These are phyloP conservation scores for Petromus typicus DNA, from an alignment of 2,113 vertebrate genomes.

Conservation along the genomic window DNA sequence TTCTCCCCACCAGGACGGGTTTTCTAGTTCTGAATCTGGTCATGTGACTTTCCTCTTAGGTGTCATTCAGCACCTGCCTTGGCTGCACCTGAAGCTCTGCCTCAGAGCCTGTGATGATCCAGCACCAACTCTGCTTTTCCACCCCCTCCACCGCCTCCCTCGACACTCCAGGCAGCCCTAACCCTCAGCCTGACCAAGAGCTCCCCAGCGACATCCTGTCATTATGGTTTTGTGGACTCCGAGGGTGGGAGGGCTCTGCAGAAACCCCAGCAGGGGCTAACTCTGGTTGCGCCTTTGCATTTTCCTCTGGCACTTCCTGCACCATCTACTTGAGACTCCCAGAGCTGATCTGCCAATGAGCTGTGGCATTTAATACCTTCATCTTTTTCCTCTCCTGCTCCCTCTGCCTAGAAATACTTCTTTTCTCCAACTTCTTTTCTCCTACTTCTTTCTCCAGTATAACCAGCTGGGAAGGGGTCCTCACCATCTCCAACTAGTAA, in stretches of 20 bases:
- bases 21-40: too few relatives aligned
- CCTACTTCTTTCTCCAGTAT: too few relatives aligned
- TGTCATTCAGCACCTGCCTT: too few relatives aligned
- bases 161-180: background rate
- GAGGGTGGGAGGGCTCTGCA: background rate
- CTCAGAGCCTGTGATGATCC: too few relatives aligned
- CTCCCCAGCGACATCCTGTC: background rate
- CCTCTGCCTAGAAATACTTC: background rate
- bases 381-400: background rate
- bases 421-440: background rate
- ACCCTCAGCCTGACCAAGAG: background rate
- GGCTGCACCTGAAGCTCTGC: background rate
- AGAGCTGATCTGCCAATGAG: background rate
- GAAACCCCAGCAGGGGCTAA: background rate
- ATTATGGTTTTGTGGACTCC: background rate
- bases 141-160: too few relatives aligned
- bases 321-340: background rate
- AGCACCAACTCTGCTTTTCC: background rate
- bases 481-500: accelerated
- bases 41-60: too few relatives aligned
- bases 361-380: background rate
- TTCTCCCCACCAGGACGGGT: too few relatives aligned
- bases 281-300: background rate
- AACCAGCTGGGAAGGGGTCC: too few relatives aligned
- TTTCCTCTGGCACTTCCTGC: background rate